Conservation (phyloP, 1,140 invertebrate species). For the Mesaphorura yosii region DNA sequence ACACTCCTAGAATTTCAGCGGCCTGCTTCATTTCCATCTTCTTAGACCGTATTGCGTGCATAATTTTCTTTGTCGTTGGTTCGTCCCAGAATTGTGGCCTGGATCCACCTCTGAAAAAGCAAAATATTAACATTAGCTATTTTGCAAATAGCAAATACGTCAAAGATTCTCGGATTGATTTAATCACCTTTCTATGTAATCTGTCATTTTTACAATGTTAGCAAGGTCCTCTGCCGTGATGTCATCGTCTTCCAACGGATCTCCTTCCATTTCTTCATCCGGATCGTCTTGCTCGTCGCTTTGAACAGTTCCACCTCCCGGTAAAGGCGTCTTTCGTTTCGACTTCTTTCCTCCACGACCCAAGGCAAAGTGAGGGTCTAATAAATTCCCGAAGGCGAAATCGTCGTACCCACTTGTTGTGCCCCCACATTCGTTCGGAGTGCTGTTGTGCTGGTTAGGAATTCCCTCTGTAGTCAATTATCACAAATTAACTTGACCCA, state of each 20-base stretch:
- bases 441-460: not conserved
- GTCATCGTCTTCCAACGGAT: conserved; percentile 25
- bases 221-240: conserved; percentile 48
- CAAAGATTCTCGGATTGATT: not conserved
- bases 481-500: not conserved
- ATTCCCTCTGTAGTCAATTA: not conserved
- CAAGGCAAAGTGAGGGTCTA: conserved; percentile 29
- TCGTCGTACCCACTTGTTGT: conserved; percentile 24
- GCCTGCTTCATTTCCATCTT: conserved; percentile 86
- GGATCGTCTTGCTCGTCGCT: conserved; percentile 25
- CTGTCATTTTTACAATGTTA: conserved; percentile 62
- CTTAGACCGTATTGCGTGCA: conserved; percentile 76
- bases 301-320: conserved; percentile 5
- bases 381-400: conserved; percentile 23
- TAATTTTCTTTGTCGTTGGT: conserved; percentile 62
- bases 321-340: conserved; percentile 8
- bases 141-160: not conserved
- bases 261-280: conserved; percentile 16
- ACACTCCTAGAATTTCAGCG: conserved; percentile 28
- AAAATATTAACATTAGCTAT: not conserved
- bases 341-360: conserved; percentile 22
- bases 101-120: conserved; percentile 45
- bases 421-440: too few species aligned
- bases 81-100: conserved; percentile 86
- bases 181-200: conserved; percentile 57